Evolutionary conservation across 92 coral and sea anemone species (phyloP), one percentile per base, ranked within the genome.

Genomic region (Desmophyllum pertusum): DNA sequence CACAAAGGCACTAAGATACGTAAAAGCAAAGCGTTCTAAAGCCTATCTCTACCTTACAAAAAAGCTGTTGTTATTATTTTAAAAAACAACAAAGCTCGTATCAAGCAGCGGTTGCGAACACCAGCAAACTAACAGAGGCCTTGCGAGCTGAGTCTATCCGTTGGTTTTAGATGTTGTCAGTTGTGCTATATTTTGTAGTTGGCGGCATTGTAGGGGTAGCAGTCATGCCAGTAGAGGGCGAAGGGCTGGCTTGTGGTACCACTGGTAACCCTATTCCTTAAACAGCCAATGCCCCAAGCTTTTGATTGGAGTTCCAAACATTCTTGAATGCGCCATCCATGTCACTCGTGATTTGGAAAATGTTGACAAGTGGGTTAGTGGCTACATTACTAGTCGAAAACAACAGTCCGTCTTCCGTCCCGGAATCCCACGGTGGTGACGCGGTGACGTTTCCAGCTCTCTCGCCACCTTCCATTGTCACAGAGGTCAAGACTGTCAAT

Each of bases 371-470:
- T 9, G 86, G 90, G 19, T 17, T 35, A 38, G 59, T 73, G 4
- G 64, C 37, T 29, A 1, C n/a, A 15, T 74, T 33, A 11, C 7
- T 5, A 13, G 71, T 43, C 18, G 1, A 10, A 21, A 87, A 87
- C 19, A 5, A 18, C 4, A 11, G 39, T 7, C 86, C 86, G 30
- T 61, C 62, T 19, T 87, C 86, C 31, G 90, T 80, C 1, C 90
- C 90, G 3, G 90, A 70, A 42, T 87, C 90, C 81, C 82, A 87
- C 5, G 90, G 90, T 2, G 31, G 73, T 3, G 31, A 41, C 67
- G 33, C 42, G 6, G 17, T 66, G 42, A 61, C 36, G 33, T 42
- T n/a, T 11, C 61, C 35, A 65, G 38, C 35, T 80, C 10, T 65
- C 33, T 14, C 43, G 43, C 84, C 84, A 80, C 14, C 8, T 36